Evolutionary conservation across 2,888 invertebrate genomes (phyloP), one percentile per base, ranked within the genome.

Genomic region (Empis livida): DNA sequence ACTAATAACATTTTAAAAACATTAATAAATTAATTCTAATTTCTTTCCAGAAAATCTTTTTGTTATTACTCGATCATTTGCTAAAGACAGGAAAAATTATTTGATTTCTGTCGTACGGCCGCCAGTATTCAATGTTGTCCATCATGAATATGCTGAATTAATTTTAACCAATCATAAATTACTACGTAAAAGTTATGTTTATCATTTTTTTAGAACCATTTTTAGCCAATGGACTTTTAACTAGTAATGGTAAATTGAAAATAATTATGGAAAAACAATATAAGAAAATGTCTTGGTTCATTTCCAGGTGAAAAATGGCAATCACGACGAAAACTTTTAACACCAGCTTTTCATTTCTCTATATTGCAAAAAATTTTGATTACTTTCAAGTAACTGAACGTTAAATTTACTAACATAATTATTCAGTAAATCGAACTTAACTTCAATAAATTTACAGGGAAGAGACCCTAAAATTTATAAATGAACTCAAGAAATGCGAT

Each of bases 341-440:
- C 80, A 0, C 77, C 79, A 1, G 75, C 80, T 0, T 80, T 80
- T 56, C 80, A 80, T 57, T 80, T 79, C 50, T 79, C 76, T 54
- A 73, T 80, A 43, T 59, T 80, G 10, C 69, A 73, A 42, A 59
- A 65, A 39, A 73, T 72, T 51, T 49, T 60, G n/a, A 60, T 61
- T 43, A 55, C 61, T 43, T 67, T 67, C 44, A 65, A 64, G 66
- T 65, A 49, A 6, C n/a, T 8, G 5, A 27, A n/a, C n/a, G 4
- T 20, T 5, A 5, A 5, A 20, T 20, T 27, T 27, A 27, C 9
- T 27, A 8, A n/a, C n/a, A n/a, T n/a, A n/a, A 27, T 27, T 27
- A 8, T 27, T 27, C 5, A 8, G 9, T 27, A 8, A 8, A 8
- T 27, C 5, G 8, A 27, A 27, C 5, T n/a, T n/a, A 35, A n/a